These are phyloP conservation scores for Chaetops frenatus DNA, from an alignment of 2,113 vertebrate species.

Conservation along the genomic window DNA sequence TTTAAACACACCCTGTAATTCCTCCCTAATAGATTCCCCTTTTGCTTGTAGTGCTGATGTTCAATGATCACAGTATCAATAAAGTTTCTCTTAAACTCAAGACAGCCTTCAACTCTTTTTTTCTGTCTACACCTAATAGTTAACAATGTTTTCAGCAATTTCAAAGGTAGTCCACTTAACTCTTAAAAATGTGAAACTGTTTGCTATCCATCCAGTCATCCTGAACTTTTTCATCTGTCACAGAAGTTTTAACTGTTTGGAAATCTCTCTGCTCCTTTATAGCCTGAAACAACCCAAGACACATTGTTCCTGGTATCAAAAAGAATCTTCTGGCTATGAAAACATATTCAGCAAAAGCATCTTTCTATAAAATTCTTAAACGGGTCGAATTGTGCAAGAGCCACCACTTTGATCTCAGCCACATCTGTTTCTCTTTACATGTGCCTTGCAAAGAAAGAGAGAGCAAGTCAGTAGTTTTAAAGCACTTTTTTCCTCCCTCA, in stretches of 20 bases:
- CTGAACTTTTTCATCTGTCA: background rate
- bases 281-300: background rate
- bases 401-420: background rate
- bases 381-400: background rate
- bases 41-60: background rate
- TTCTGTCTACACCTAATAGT: background rate
- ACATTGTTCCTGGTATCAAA: background rate
- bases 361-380: background rate
- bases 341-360: background rate
- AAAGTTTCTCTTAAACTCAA: background rate
- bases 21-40: background rate
- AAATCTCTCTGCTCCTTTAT: background rate
- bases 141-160: background rate
- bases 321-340: background rate
- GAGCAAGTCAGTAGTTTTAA: background rate
- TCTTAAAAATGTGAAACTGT: background rate
- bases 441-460: background rate
- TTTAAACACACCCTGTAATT: background rate
- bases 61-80: background rate
- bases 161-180: background rate
- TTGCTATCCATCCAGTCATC: background rate
- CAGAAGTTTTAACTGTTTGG: background rate
- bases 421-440: background rate
- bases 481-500: background rate
- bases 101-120: background rate